Evolutionary conservation across 2,797 vertebrate species (phyloP).

Genomic region (Chrosomus eos): DNA sequence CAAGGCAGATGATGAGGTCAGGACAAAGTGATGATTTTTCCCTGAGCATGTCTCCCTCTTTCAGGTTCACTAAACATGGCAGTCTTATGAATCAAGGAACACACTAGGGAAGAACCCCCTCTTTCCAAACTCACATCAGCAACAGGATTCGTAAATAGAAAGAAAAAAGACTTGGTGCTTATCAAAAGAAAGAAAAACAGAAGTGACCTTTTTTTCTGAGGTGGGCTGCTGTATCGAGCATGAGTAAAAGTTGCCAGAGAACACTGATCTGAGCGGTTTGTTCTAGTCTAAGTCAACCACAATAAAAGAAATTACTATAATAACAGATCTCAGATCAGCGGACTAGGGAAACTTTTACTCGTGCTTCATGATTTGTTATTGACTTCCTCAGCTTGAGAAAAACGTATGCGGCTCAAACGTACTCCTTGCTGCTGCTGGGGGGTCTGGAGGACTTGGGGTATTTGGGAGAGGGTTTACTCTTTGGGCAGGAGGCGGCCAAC

Average conservation of each 20-base stretch:
- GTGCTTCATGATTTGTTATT: background rate
- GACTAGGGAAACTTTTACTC: conserved; percentile 32
- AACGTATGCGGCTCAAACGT: conserved; percentile 73
- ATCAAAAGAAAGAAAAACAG: conserved; percentile 24
- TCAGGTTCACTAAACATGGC: background rate
- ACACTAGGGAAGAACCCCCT: background rate
- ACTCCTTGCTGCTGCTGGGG: conserved; percentile 81
- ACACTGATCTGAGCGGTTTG: conserved; percentile 21
- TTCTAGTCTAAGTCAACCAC: background rate
- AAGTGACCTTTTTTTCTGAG: conserved; percentile 1
- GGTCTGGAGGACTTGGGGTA: conserved; percentile 75
- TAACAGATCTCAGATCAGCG: conserved; percentile 32
- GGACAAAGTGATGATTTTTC: conserved; percentile 1
- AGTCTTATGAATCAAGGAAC: conserved; percentile 8
- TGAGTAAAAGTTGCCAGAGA: background rate
- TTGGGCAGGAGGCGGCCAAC: conserved; percentile 84
- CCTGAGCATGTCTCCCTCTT: conserved; percentile 23
- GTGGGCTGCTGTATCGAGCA: conserved; percentile 4
- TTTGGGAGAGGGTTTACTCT: conserved; percentile 55
- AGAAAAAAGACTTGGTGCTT: background rate
- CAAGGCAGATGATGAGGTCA: background rate
- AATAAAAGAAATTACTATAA: background rate
- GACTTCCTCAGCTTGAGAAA: conserved; percentile 52
- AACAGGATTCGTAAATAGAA: background rate
- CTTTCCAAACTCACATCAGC: conserved; percentile 3